Percentiles rank a stretch among this genome's conserved stretches.
phyloP scores from a whole-genome alignment of 2,797 vertebrate genomes.

The Coregonus ussuriensis region DNA sequence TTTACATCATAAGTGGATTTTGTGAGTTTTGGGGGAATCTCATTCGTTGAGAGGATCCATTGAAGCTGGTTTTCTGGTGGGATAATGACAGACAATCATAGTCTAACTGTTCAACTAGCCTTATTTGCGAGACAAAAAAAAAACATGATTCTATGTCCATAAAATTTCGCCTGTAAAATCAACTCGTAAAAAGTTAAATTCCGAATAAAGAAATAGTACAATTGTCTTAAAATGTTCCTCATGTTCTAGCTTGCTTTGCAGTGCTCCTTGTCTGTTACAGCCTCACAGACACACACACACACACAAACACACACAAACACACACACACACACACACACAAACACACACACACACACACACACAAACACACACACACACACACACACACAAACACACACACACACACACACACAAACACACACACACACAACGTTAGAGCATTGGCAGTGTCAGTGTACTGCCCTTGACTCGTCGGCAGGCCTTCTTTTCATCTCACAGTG shows the following conservation, averaged over 20 bases:
- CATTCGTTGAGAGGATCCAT: conserved; percentile 33
- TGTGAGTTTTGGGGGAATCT: conserved; percentile 26
- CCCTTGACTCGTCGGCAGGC: conserved; percentile 62
- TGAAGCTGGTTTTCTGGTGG: conserved; percentile 40
- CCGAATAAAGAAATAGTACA: conserved; percentile 1
- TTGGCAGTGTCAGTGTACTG: conserved; percentile 59
- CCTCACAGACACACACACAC: neutral
- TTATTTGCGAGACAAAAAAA: conserved; percentile 64
- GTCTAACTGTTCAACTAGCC: conserved; percentile 38
- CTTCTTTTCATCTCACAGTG: conserved; percentile 52
- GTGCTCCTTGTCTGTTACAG: conserved; percentile 12
- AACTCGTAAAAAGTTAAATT: conserved; percentile 41
- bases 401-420: conserved; percentile 19
- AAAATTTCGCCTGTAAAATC: conserved; percentile 61
- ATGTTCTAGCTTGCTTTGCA: conserved; percentile 1
- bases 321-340: too few relatives aligned
- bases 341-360: too few relatives aligned
- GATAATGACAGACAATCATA: conserved; percentile 38
- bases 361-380: neutral
- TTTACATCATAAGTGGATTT: conserved; percentile 37
- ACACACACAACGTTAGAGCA: neutral
- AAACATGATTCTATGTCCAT: conserved; percentile 43
- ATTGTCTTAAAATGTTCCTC: neutral
- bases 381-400: conserved; percentile 11
- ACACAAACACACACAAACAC: too few relatives aligned